These are phyloP conservation scores for Colletes collaris DNA, from an alignment of 2,888 invertebrate genomes.

Conservation along the genomic window DNA sequence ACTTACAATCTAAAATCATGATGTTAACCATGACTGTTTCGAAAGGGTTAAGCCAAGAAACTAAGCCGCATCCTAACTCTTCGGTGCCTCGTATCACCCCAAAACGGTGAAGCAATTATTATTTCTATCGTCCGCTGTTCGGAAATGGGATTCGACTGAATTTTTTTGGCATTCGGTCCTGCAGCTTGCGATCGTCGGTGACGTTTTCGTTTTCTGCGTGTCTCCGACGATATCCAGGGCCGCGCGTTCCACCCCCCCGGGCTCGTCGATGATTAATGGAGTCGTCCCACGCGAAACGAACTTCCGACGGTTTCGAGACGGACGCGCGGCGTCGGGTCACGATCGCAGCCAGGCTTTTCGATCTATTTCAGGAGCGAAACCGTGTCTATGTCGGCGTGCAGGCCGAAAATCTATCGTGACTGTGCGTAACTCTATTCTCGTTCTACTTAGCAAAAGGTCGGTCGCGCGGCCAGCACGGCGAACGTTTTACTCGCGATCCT, in stretches of 20 bases:
- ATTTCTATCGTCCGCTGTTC: too few species aligned
- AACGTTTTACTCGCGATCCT: slow-evolving; percentile 1
- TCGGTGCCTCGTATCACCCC: too few species aligned
- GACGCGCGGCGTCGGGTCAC: slow-evolving; percentile 34
- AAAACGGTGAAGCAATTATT: too few species aligned
- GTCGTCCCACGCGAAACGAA: slow-evolving; percentile 33
- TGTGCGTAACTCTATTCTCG: slow-evolving; percentile 43
- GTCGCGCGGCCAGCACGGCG: slow-evolving; percentile 4
- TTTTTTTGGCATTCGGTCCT: too few species aligned
- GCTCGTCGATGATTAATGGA: slow-evolving; percentile 23
- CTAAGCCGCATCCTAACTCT: too few species aligned
- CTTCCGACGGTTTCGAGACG: slow-evolving; percentile 29
- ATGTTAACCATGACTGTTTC: too few species aligned
- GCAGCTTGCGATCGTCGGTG: neutral
- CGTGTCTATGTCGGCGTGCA: slow-evolving; percentile 51
- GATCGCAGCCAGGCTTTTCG: slow-evolving; percentile 49
- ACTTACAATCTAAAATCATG: too few species aligned
- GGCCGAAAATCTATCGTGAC: slow-evolving; percentile 46
- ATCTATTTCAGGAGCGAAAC: slow-evolving; percentile 61
- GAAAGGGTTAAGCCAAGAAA: too few species aligned
- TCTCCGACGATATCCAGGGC: neutral
- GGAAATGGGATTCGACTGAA: too few species aligned
- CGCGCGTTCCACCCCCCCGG: neutral
- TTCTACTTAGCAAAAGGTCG: slow-evolving; percentile 48
- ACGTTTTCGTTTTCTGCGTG: neutral